Evolutionary conservation across 2,113 vertebrate species (phyloP).

Genomic region (Sphaerodactylus townsendi): DNA sequence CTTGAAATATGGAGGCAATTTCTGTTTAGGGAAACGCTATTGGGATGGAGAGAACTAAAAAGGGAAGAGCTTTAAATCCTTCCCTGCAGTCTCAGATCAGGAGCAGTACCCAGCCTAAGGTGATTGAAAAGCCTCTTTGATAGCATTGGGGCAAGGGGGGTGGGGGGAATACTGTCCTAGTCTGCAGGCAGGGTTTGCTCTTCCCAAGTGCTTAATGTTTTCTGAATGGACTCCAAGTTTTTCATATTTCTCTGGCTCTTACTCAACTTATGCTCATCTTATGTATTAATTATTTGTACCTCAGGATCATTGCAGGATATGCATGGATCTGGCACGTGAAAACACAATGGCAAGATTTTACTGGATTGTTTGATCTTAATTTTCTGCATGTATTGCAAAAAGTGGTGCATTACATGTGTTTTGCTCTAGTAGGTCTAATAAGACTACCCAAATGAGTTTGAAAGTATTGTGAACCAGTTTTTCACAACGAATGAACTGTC

Average conservation of each 20-base stretch:
- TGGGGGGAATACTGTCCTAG: background rate
- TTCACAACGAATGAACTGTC: background rate
- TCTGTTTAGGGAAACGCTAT: no score
- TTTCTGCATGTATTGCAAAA: background rate
- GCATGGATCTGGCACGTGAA: background rate
- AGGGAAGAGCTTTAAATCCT: no score
- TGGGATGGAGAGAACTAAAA: no score
- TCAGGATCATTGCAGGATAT: background rate
- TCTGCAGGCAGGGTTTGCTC: background rate
- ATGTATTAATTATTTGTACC: background rate
- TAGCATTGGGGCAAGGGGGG: no score
- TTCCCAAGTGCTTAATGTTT: background rate
- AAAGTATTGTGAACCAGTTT: background rate
- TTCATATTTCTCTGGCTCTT: background rate
- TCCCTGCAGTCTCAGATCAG: no score
- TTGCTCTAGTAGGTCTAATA: background rate
- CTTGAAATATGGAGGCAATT: no score
- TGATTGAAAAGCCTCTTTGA: background rate
- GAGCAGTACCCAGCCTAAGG: background rate
- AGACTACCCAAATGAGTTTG: background rate
- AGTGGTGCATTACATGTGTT: background rate
- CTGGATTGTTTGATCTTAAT: background rate
- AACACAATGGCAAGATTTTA: background rate
- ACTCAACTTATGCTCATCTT: background rate
- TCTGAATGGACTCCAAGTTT: background rate